Evolutionary conservation across 2,888 invertebrate genomes (phyloP), one percentile per base, ranked within the genome.

Genomic region (Amphipyra berbera): DNA sequence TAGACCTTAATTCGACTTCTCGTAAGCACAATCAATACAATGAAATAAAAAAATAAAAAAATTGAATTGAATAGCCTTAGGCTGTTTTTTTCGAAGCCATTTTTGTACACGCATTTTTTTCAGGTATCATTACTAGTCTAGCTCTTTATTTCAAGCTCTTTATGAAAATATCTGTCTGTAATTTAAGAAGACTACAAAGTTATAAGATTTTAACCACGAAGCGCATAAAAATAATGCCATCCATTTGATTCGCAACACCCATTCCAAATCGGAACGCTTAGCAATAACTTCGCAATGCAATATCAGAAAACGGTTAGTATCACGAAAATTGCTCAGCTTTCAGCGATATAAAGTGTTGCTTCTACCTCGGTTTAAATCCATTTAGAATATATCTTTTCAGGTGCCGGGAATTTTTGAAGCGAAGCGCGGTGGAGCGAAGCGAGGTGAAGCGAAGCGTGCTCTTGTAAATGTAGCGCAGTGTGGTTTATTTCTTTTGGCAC

Each of bases 341-440:
- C 78, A 77, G 15, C 69, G 42, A 41, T 58, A 75, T 79, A 68
- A 77, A 79, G 78, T 64, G 73, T 73, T 69, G 66, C 64, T 54
- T 58, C 63, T 69, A 59, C 66, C 61, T 63, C 66, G 62, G 62
- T 68, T 74, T 70, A 79, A 79, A 79, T 78, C 73, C 64, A 70
- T 79, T 79, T 79, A 68, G 78, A 78, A 79, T 72, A 77, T 79
- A 79, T 75, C 66, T 74, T 61, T 62, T 69, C 67, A 72, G 69
- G 61, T 68, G 58, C 55, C 47, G 59, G 44, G 47, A 56, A 50
- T 62, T 77, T 65, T 64, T 61, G 61, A 74, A 69, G 56, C 58
- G 69, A 53, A 68, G 58, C 54, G 65, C 40, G 63, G 46, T 47
- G 66, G 45, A 41, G 50, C 53, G 47, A 41, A 58, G 56, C 27